These are phyloP conservation scores for Nothoprocta perdicaria DNA, from an alignment of 2,113 vertebrate genomes.

Conservation along the genomic window DNA sequence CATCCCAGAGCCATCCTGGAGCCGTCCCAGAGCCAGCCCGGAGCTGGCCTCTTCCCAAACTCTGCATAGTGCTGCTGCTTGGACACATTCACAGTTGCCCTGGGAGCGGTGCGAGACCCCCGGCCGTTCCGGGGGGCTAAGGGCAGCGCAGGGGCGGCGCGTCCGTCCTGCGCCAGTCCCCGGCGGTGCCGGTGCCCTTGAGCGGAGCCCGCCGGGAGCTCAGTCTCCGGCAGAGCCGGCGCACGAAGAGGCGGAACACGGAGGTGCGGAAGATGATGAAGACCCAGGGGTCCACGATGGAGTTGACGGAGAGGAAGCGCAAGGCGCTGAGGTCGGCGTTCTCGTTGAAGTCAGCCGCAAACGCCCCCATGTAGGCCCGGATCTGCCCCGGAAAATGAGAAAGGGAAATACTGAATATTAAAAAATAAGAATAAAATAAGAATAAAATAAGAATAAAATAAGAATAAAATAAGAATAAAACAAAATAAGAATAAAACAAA, in stretches of 20 bases:
- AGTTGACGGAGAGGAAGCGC: slow-evolving; percentile 81
- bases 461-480: no score
- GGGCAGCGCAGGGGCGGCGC: not conserved
- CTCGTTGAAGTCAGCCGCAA: slow-evolving; percentile 53
- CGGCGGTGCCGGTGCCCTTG: not conserved
- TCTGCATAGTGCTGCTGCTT: not conserved
- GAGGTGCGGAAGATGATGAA: slow-evolving; percentile 87
- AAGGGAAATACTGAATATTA: no score
- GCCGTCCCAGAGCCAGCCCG: not conserved
- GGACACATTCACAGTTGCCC: not conserved
- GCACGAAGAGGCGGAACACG: slow-evolving; percentile 74
- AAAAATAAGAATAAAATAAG: no score
- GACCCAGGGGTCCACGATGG: slow-evolving; percentile 84
- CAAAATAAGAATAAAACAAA: not conserved
- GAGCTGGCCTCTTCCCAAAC: not conserved
- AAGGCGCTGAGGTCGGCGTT: slow-evolving; percentile 75
- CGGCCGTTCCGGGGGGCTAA: not conserved
- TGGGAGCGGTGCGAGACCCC: not conserved
- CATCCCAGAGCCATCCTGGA: not conserved
- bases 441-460: no score
- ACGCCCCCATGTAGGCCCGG: slow-evolving; percentile 76
- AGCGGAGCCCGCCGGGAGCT: not conserved
- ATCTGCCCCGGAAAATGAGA: slow-evolving; percentile 50
- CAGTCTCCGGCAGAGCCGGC: slow-evolving; percentile 63
- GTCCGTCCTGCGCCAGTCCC: not conserved